phyloP scores from a whole-genome alignment of 2,888 invertebrate genomes.

The Caenorhabditis drosophilae region DNA sequence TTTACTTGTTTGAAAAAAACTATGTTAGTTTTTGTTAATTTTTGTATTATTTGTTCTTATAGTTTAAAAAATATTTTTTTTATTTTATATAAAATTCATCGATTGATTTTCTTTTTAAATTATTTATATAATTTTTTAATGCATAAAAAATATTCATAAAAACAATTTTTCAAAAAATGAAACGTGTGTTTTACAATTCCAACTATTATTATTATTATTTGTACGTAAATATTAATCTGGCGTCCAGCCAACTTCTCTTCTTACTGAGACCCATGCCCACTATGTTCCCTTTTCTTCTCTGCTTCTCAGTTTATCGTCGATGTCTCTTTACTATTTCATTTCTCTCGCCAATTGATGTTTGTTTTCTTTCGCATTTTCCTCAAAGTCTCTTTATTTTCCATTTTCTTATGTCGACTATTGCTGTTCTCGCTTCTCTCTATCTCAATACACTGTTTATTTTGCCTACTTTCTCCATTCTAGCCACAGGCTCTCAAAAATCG shows the following conservation, averaged over 20 bases:
- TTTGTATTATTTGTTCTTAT: no score
- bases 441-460: slow-evolving; percentile 1
- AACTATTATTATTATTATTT: no score
- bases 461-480: slow-evolving; percentile 4
- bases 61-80: neutral
- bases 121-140: neutral
- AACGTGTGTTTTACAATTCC: no score
- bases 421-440: neutral
- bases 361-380: slow-evolving; percentile 7
- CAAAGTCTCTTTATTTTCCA: neutral
- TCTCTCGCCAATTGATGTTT: slow-evolving; percentile 4
- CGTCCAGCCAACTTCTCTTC: neutral
- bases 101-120: neutral
- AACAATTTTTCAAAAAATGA: neutral
- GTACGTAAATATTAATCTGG: neutral
- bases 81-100: neutral
- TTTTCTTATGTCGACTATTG: neutral
- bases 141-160: neutral
- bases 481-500: slow-evolving; percentile 19
- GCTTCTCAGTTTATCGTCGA: slow-evolving; percentile 1
- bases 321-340: neutral
- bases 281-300: neutral
- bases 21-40: no score
- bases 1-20: no score
- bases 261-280: neutral